Percentiles rank a stretch among this genome's conserved stretches.
Conservation (phyloP, 2,797 vertebrate species). For the Coregonus suidteri region DNA sequence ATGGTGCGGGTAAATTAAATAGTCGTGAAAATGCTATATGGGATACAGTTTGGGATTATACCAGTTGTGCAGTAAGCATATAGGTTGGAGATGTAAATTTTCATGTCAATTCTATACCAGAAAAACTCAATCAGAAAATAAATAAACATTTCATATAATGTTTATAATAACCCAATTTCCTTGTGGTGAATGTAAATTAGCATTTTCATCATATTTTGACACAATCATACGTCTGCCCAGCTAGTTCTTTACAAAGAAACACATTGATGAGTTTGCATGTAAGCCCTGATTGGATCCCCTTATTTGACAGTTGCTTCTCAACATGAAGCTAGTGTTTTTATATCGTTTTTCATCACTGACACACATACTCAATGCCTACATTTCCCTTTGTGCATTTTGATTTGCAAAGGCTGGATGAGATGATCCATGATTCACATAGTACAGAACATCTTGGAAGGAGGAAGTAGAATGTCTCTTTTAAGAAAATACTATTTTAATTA, state of each 20-base stretch:
- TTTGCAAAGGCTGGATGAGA: too few species aligned
- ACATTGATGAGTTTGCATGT: background rate
- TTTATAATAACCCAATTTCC: background rate
- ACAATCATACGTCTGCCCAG: background rate
- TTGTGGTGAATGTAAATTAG: background rate
- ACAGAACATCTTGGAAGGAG: background rate
- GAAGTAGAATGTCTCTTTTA: background rate
- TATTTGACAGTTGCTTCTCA: background rate
- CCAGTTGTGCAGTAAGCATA: background rate
- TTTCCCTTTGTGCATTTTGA: background rate
- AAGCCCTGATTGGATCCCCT: background rate
- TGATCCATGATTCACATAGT: constrained; percentile 1
- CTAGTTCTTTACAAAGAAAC: background rate
- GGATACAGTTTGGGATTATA: background rate
- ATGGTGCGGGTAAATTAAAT: background rate
- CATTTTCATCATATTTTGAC: background rate
- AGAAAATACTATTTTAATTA: background rate
- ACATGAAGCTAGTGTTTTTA: background rate
- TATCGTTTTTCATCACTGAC: background rate
- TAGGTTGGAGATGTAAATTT: background rate
- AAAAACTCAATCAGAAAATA: background rate
- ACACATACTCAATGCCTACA: background rate
- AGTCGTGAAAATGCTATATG: background rate
- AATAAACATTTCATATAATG: background rate
- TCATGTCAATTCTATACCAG: background rate